These are phyloP conservation scores for Popillia japonica DNA, from an alignment of 1,140 invertebrate species.

Conservation along the genomic window DNA sequence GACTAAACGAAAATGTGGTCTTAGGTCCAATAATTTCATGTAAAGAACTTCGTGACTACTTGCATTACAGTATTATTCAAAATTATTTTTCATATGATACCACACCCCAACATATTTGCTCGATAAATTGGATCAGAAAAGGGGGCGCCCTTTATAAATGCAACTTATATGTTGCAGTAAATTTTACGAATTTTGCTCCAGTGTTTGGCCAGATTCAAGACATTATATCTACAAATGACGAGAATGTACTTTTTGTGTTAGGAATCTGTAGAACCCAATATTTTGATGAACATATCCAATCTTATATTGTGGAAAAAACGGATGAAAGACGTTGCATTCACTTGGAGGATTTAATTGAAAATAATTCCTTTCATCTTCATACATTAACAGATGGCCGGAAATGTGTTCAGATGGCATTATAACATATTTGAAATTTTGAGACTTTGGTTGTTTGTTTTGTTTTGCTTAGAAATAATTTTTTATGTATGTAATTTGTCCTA, in stretches of 20 bases:
- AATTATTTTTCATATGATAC: background rate
- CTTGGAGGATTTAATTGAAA: background rate
- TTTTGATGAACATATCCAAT: constrained; percentile 6
- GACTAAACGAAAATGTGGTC: constrained; percentile 6
- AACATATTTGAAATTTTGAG: too few relatives aligned
- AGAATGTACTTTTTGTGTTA: background rate
- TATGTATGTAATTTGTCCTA: too few relatives aligned
- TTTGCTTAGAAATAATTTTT: too few relatives aligned
- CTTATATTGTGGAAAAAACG: constrained; percentile 5
- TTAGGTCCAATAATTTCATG: constrained; percentile 6
- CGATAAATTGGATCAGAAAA: background rate
- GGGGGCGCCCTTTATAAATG: constrained; percentile 3
- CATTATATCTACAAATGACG: background rate
- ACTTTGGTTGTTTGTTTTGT: too few relatives aligned
- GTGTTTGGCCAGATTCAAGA: background rate
- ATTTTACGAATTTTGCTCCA: background rate
- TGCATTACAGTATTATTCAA: background rate
- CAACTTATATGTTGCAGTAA: background rate
- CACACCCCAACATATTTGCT: background rate
- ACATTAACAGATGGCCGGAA: background rate
- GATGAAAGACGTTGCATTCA: background rate
- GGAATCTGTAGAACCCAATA: background rate
- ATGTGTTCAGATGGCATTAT: too few relatives aligned
- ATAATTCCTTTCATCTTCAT: constrained; percentile 7
- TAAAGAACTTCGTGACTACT: background rate